phyloP scores from a whole-genome alignment of 2,113 vertebrate species.

The Gopherus evgoodei region DNA sequence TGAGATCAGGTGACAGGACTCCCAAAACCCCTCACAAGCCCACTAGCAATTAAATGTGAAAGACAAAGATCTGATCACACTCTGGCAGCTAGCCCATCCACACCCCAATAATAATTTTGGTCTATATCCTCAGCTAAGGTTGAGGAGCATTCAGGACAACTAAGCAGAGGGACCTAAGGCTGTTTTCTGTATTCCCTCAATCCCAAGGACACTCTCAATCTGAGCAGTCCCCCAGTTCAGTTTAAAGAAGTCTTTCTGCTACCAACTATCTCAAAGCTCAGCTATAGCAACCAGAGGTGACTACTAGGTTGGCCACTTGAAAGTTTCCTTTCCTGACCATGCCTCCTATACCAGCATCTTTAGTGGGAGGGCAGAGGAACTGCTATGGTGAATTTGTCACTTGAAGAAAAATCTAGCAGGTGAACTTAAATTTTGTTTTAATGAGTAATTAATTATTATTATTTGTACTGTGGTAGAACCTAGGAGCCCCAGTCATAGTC shows the following conservation, averaged over 20 bases:
- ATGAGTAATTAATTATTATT: neutral
- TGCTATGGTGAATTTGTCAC: neutral
- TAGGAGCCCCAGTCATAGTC: neutral
- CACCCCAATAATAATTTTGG: neutral
- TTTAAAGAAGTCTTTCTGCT: neutral
- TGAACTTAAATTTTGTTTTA: neutral
- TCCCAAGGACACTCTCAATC: neutral
- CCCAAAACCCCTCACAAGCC: neutral
- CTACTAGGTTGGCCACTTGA: neutral
- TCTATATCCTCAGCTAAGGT: neutral
- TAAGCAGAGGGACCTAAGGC: neutral
- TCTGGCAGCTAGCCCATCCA: neutral
- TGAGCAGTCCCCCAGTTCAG: neutral
- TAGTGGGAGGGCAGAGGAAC: neutral
- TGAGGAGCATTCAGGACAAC: neutral
- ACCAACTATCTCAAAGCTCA: neutral
- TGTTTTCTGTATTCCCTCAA: neutral
- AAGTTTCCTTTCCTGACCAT: neutral
- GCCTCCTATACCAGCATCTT: neutral
- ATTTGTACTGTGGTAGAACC: neutral
- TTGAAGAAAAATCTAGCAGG: neutral
- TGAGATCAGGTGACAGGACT: neutral
- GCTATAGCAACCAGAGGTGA: neutral
- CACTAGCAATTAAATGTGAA: rapidly evolving
- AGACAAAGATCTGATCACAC: neutral